Evolutionary conservation across 2,888 invertebrate genomes (phyloP).

Genomic region (Crossocerus cetratus): DNA sequence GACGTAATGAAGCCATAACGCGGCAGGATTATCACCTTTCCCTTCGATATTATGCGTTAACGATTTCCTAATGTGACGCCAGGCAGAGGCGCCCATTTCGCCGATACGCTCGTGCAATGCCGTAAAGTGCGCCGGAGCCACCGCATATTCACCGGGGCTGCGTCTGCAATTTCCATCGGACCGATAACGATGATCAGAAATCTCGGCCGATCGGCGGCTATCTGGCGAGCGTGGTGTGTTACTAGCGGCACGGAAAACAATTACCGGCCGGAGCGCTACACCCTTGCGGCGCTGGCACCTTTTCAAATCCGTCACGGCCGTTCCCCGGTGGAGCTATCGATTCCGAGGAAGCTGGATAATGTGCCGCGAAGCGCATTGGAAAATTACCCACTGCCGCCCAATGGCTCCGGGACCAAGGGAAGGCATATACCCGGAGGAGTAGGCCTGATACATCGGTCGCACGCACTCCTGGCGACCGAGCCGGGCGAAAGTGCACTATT

Average conservation of each 20-base stretch:
- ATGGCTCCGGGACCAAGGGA: slow-evolving; percentile 27
- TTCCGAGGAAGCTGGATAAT: slow-evolving; percentile 6
- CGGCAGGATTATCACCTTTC: neutral
- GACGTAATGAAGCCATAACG: slow-evolving; percentile 5
- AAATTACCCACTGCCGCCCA: slow-evolving; percentile 35
- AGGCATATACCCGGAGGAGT: slow-evolving; percentile 26
- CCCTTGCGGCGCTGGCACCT: neutral
- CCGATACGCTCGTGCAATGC: neutral
- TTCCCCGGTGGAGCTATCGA: slow-evolving; percentile 1
- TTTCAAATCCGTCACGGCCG: neutral
- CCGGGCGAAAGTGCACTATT: slow-evolving; percentile 46
- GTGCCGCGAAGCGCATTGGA: slow-evolving; percentile 24
- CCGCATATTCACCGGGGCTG: neutral
- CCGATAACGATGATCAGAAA: neutral
- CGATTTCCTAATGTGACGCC: neutral
- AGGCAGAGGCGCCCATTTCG: neutral
- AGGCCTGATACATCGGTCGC: slow-evolving; percentile 38
- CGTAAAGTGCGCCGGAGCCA: neutral
- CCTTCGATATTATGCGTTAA: slow-evolving; percentile 3
- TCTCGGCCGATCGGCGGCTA: neutral
- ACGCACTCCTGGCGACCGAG: slow-evolving; percentile 31
- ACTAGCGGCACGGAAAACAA: no score
- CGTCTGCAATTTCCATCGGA: neutral
- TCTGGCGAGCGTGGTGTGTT: no score
- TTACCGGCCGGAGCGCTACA: no score